A percentile compares a stretch with the other conserved stretches of the same genome.
These are phyloP conservation scores for Cryptocephalus moraei DNA, from an alignment of 2,888 invertebrate genomes.

Conservation along the genomic window DNA sequence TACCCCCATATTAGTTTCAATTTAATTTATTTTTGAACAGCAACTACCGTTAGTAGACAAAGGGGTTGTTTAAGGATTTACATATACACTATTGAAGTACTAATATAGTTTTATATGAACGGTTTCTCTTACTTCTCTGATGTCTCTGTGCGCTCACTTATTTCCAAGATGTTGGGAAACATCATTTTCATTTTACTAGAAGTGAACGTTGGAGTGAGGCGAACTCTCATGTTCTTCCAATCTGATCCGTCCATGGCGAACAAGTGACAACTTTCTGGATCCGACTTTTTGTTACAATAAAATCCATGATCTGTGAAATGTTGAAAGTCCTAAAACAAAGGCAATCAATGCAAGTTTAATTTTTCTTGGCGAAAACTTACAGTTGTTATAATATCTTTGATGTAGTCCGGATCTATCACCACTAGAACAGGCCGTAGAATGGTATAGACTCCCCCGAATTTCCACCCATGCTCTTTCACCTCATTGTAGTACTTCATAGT, in stretches of 20 bases:
- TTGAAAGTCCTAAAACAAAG: neutral
- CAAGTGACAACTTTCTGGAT: neutral
- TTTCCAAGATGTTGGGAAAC: constrained; percentile 31
- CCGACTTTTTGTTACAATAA: neutral
- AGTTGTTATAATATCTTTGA: constrained; percentile 19
- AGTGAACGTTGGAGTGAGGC: constrained; percentile 54
- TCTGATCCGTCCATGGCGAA: neutral
- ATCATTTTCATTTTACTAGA: constrained; percentile 54
- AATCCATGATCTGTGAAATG: neutral
- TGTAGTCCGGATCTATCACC: constrained; percentile 19
- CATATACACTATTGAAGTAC: no score
- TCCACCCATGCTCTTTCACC: constrained; percentile 6
- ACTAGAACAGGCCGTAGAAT: constrained; percentile 15
- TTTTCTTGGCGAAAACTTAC: constrained; percentile 5
- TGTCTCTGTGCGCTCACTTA: neutral
- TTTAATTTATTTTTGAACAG: neutral
- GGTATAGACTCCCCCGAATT: constrained; percentile 13
- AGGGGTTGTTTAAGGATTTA: no score
- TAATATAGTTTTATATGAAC: no score
- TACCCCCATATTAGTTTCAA: neutral
- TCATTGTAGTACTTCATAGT: constrained; percentile 11
- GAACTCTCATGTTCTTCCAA: constrained; percentile 38
- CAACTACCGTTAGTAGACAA: no score
- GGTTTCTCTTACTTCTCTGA: no score
- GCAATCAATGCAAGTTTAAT: neutral